Conservation (phyloP, 2,888 invertebrate species). For the Acheta domesticus region DNA sequence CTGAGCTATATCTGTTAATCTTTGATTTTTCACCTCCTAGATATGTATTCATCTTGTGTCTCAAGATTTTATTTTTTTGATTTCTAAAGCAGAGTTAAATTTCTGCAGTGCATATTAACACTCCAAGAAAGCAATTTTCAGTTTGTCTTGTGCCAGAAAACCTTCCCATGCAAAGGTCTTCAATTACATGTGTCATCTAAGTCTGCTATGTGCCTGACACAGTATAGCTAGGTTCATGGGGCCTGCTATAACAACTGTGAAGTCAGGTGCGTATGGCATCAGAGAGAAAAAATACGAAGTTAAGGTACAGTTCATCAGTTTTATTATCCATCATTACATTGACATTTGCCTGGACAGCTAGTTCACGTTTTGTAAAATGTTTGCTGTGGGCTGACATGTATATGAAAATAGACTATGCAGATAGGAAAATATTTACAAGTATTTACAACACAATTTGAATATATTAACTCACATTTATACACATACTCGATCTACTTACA, state of each 20-base stretch:
- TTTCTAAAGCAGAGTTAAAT: not conserved
- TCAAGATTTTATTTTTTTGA: not conserved
- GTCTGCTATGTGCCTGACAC: not conserved
- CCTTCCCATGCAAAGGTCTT: not conserved
- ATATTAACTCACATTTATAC: not conserved
- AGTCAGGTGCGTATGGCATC: not conserved
- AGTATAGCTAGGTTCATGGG: not conserved
- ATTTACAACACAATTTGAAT: not conserved
- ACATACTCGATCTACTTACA: not conserved
- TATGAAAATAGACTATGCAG: constrained; percentile 7
- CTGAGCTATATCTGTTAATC: not conserved
- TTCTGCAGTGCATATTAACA: not conserved
- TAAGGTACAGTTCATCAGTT: constrained; percentile 2
- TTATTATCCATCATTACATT: constrained; percentile 18
- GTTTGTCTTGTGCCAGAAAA: not conserved
- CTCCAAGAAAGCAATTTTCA: not conserved
- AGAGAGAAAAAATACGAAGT: not conserved
- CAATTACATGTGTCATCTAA: not conserved
- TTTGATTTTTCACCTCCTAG: not conserved
- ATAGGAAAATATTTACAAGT: constrained; percentile 1
- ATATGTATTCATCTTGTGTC: not conserved
- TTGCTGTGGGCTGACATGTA: not conserved
- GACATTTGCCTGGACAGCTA: not conserved
- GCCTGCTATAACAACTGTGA: not conserved
- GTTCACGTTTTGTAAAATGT: not conserved